These are phyloP conservation scores for Diploscapter pachys DNA, from an alignment of 1,140 invertebrate genomes.

Conservation along the genomic window DNA sequence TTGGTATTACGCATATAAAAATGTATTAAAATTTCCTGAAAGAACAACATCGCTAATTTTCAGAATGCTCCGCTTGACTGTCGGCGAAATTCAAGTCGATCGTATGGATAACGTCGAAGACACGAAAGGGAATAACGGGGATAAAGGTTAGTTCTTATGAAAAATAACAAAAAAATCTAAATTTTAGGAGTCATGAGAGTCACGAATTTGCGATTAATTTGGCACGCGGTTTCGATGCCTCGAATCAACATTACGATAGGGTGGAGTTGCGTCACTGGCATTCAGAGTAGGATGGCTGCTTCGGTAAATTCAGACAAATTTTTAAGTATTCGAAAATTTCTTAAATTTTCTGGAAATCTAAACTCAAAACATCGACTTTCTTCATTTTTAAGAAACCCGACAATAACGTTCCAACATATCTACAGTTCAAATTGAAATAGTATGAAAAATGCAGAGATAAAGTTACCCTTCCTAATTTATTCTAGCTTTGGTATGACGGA, in stretches of 20 bases:
- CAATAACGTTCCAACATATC: too few relatives aligned
- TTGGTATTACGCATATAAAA: background rate
- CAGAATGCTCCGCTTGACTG: slow-evolving; percentile 27
- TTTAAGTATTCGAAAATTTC: too few relatives aligned
- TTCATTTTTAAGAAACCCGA: too few relatives aligned
- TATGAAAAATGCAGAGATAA: slow-evolving; percentile 44
- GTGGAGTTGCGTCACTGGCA: slow-evolving; percentile 18
- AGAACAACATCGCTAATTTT: background rate
- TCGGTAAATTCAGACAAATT: slow-evolving; percentile 4
- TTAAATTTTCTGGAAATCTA: too few relatives aligned
- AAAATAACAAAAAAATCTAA: background rate
- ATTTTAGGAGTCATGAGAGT: slow-evolving; percentile 23
- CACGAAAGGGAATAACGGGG: slow-evolving; percentile 36
- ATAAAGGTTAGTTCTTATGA: slow-evolving; percentile 15
- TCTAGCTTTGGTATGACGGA: too few relatives aligned
- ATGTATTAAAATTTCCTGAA: too few relatives aligned
- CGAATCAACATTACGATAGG: slow-evolving; percentile 33
- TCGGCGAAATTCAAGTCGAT: slow-evolving; percentile 21
- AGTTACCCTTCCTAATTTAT: background rate
- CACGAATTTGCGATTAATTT: slow-evolving; percentile 31
- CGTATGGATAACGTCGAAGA: slow-evolving; percentile 33
- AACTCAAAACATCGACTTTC: too few relatives aligned
- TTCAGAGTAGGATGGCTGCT: slow-evolving; percentile 11
- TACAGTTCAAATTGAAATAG: slow-evolving; percentile 33
- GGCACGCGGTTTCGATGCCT: slow-evolving; percentile 28